Evolutionary conservation across 2,888 invertebrate species (phyloP).

Genomic region (Podabrus alpinus): DNA sequence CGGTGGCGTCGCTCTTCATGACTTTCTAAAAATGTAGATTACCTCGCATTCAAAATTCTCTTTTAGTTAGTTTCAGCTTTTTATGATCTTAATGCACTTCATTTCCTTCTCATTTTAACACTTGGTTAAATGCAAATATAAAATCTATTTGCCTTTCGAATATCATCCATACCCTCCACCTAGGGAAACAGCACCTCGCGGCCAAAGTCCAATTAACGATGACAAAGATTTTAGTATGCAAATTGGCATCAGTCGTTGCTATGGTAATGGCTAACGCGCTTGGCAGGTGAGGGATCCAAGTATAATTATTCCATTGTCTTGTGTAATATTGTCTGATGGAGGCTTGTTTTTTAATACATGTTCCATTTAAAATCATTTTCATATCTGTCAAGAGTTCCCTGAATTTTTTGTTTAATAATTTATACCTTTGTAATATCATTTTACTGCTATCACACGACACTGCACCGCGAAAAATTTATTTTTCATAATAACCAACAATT

Average conservation of each 20-base stretch:
- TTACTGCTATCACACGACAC: not conserved
- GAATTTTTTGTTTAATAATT: not conserved
- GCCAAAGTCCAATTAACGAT: slow-evolving; percentile 45
- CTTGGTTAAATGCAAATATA: slow-evolving; percentile 2
- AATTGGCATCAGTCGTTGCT: slow-evolving; percentile 48
- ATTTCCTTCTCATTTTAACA: slow-evolving; percentile 20
- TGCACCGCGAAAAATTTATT: not conserved
- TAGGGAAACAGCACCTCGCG: slow-evolving; percentile 32
- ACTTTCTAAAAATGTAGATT: slow-evolving; percentile 52
- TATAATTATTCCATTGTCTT: slow-evolving; percentile 53
- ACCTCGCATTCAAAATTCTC: slow-evolving; percentile 45
- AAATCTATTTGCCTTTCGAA: slow-evolving; percentile 25
- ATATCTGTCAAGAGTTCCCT: not conserved
- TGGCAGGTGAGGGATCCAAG: slow-evolving; percentile 46
- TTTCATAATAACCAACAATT: not conserved
- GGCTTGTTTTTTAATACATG: slow-evolving; percentile 18
- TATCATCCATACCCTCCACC: slow-evolving; percentile 13
- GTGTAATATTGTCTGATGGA: slow-evolving; percentile 23
- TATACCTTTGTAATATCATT: not conserved
- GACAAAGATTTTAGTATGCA: slow-evolving; percentile 51
- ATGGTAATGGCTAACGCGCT: slow-evolving; percentile 41
- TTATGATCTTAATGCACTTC: slow-evolving; percentile 23
- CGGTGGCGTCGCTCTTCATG: slow-evolving; percentile 34
- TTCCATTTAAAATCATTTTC: slow-evolving; percentile 10
- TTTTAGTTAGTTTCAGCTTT: slow-evolving; percentile 33